Evolutionary conservation across 2,888 invertebrate species (phyloP), one percentile per base, ranked within the genome.

Genomic region (Platycheirus albimanus): DNA sequence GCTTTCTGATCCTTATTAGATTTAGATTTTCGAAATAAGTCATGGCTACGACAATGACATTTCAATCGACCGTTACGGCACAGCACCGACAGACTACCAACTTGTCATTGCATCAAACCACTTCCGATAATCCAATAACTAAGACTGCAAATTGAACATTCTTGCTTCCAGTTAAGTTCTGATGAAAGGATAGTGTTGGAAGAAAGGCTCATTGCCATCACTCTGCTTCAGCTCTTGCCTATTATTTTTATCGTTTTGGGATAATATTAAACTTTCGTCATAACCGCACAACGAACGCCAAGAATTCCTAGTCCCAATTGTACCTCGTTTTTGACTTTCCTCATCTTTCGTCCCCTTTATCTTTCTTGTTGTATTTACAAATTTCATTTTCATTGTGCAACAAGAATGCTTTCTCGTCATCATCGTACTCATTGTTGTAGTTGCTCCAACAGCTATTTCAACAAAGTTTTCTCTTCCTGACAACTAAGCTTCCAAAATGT

Each of bases 401-500:
- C 61, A 61, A 61, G 61, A 61, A 61, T 61, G 45, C 69, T 24
- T 33, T 24, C n/a, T 36, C 45, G 33, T 24, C 69, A 20, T 36
- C 51, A 19, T 24, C 47, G 6, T 24, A 52, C 10, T 17, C 66
- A 3, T 43, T 45, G 17, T 47, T 24, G 10, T 58, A 24, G 30
- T 49, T 6, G 41, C 43, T 24, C 41, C 28, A 58, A 58, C 61
- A 69, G 56, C 51, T 38, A 70, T 80, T 75, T 75, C 80, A 76
- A 81, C 81, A 76, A 81, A 81, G 76, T 81, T 81, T 76, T 71
- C 66, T 76, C 81, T 67, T 72, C 54, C 71, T 67, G 81, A 81
- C 76, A 72, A 67, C 76, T 76, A 76, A 76, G 81, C 81, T 76
- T 71, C 69, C 67, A 71, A 81, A 81, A 81, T 76, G 81, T 76